Evolutionary conservation across 2,888 invertebrate genomes (phyloP).

Genomic region (Acronicta alni): DNA sequence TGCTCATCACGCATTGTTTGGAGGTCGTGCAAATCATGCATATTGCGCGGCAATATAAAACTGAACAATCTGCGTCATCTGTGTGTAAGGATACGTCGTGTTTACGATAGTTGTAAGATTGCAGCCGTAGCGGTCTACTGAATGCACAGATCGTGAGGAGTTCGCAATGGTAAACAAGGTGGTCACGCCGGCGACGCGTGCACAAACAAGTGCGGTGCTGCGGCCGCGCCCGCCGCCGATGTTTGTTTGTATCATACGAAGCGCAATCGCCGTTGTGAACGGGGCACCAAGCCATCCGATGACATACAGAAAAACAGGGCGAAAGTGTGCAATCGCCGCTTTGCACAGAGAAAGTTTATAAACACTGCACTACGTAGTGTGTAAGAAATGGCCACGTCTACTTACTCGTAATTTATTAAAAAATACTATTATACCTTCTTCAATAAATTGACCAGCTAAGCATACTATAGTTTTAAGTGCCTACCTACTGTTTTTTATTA

Average conservation of each 20-base stretch:
- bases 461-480: too few species aligned
- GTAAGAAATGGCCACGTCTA: constrained; percentile 43
- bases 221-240: constrained; percentile 60
- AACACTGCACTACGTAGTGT: constrained; percentile 42
- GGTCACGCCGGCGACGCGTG: constrained; percentile 84
- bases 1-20: constrained; percentile 2
- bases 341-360: constrained; percentile 77
- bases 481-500: too few species aligned
- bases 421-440: too few species aligned
- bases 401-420: constrained; percentile 1
- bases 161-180: constrained; percentile 83
- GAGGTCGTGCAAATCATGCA: constrained; percentile 43
- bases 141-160: constrained; percentile 74
- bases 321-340: constrained; percentile 76
- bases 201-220: constrained; percentile 84
- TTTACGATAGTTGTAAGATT: constrained; percentile 61
- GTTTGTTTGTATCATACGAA: constrained; percentile 61
- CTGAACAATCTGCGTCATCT: constrained; percentile 33
- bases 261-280: constrained; percentile 49
- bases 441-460: too few species aligned
- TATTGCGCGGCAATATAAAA: constrained; percentile 39
- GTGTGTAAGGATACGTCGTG: constrained; percentile 50
- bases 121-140: constrained; percentile 65
- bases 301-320: constrained; percentile 65
- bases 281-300: constrained; percentile 49